Evolutionary conservation across 2,888 invertebrate genomes (phyloP), one percentile per base, ranked within the genome.

Genomic region (Drosophila sordidula): DNA sequence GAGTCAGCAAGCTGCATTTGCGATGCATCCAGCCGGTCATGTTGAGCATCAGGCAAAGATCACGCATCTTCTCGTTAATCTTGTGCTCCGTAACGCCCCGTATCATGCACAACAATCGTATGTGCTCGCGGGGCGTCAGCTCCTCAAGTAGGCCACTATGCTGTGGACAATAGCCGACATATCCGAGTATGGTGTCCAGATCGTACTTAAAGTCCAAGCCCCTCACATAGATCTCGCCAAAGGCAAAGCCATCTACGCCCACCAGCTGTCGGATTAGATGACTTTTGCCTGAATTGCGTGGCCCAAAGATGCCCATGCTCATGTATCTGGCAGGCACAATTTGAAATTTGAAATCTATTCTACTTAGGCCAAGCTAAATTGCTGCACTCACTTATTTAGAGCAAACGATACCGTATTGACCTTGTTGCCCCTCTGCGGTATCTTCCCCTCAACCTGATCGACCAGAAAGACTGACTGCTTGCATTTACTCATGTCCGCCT

Each of bases 241-340:
- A 93, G 0, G 95, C 94, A 32, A 96, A 94, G 3, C 93, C 91
- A 80, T 95, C 95, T 86, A 96, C 96, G 0, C 97, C 97, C 68
- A 97, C 96, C 75, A 97, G 92, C 95, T 97, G 96, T 90, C 95
- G 95, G 89, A 98, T 97, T 0, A 97, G 96, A 9, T 95, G 95
- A 0, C 96, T 96, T 91, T 97, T 97, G 0, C 97, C 97, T 0
- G 96, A 96, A 12, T 96, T 96, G 85, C 96, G 96, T 0, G 96
- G 95, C 0, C 97, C 96, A 57, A 96, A 93, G 32, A 97, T 92
- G 6, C 96, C 97, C 88, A 97, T 96, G 88, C 96, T 96, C 91
- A 96, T 96, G 41, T 82, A 75, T 45, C 90, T 90, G 42, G 1
- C 18, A 36, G 4, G 3, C 11, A 32, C 32, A 6, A 34, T 12